Base-by-base conservation (phyloP, 2,797 vertebrate genomes). In the Syncerus caffer region DNA sequence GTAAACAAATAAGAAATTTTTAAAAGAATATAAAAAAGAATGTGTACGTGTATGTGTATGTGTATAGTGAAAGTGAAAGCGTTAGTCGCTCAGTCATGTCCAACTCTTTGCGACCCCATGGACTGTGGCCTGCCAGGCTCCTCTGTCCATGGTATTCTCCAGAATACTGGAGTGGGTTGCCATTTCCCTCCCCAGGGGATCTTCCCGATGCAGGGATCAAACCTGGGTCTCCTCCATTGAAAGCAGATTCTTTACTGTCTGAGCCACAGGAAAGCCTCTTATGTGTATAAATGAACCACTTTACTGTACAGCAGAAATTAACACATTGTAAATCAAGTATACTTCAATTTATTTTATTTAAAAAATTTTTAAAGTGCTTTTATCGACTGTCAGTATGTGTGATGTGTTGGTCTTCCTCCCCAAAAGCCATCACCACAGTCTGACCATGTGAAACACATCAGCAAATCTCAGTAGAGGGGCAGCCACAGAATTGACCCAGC, bases 401-500 rank as follows among this genome's bases (percentile, higher is more conserved):
- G 31, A 34, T 11, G 3, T 29, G 51, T 50, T 27, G n/a, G 29
- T 78, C 67, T 60, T 93, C 25, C 17, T 62, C 55, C n/a, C 25
- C 2, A 51, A 50, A 42, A 34, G n/a, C 29, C 17, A 8, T 17
- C 1, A 5, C 45, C 25, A 55, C 55, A 42, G 47, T 27, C 55
- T 11, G 19, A 78, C n/a, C 16, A 4, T 4, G 17, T 50, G 23
- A 34, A 84, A 38, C 50, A 7, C n/a, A 23, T n/a, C 91, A 42
- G 53, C 8, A 19, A 74, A 31, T 25, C 12, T 45, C 55, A 16
- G 6, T 3, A 8, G 42, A 23, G 45, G 4, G 55, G 4, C 67
- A 5, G 64, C 17, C 25, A 2, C 31, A 1, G 21, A 12, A 13
- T 23, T 6, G 14, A 3, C 17, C 58, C 2, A 10, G 42, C 7